Evolutionary conservation across 2,888 invertebrate genomes (phyloP).

Genomic region (Oeneis ivallda): DNA sequence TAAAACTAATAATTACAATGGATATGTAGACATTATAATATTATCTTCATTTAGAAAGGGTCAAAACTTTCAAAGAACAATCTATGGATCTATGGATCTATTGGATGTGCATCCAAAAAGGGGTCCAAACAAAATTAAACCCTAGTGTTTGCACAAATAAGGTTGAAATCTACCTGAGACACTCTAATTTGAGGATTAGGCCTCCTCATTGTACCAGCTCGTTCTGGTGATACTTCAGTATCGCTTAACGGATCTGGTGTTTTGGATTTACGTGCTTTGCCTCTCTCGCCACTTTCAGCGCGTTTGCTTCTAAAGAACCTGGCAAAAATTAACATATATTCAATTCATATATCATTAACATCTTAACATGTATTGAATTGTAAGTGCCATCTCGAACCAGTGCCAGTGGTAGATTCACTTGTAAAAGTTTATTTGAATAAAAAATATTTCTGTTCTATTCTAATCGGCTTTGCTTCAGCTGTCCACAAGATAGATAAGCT

Average conservation of each 20-base stretch:
- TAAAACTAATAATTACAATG: neutral
- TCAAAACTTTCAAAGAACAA: neutral
- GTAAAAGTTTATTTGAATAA: too few species aligned
- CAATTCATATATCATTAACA: too few species aligned
- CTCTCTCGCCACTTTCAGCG: slow-evolving; percentile 85
- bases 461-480: too few species aligned
- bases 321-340: neutral
- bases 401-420: too few species aligned
- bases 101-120: neutral
- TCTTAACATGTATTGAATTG: too few species aligned
- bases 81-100: too few species aligned
- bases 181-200: slow-evolving; percentile 77
- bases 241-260: slow-evolving; percentile 85
- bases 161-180: slow-evolving; percentile 68
- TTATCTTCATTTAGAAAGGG: neutral
- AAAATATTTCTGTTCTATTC: too few species aligned
- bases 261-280: slow-evolving; percentile 84
- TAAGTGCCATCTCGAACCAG: too few species aligned
- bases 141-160: neutral
- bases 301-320: slow-evolving; percentile 94
- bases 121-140: slow-evolving; percentile 19
- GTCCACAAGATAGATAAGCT: too few species aligned
- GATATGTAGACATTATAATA: too few species aligned
- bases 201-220: slow-evolving; percentile 53
- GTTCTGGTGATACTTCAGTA: slow-evolving; percentile 71